Conservation (phyloP, 2,113 vertebrate species). For the Seriola aureovittata region DNA sequence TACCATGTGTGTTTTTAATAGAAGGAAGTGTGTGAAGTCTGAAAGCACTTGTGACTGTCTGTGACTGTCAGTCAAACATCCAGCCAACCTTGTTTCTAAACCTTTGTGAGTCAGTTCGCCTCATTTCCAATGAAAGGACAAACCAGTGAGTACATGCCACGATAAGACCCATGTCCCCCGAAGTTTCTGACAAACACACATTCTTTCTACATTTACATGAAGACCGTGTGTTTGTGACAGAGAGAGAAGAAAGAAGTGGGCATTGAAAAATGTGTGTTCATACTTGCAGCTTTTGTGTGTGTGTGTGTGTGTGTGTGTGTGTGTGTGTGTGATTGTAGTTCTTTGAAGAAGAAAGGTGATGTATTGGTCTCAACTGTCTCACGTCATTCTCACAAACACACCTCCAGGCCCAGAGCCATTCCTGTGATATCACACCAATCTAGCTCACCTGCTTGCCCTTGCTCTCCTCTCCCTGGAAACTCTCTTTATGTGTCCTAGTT, state of each 20-base stretch:
- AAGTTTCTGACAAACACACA: no score
- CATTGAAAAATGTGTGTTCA: conserved; percentile 38
- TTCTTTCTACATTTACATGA: no score
- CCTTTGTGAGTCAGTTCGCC: no score
- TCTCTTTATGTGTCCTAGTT: conserved; percentile 55
- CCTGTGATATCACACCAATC: conserved; percentile 68
- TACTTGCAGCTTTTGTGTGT: neutral
- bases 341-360: conserved; percentile 70
- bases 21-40: no score
- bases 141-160: no score
- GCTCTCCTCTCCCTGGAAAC: conserved; percentile 43
- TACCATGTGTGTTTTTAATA: no score
- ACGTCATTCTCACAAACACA: conserved; percentile 54
- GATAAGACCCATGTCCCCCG: no score
- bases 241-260: conserved; percentile 7
- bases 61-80: no score
- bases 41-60: no score
- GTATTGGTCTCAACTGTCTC: conserved; percentile 44
- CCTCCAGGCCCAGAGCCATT: conserved; percentile 65
- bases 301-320: neutral
- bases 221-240: no score
- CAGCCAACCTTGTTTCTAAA: no score
- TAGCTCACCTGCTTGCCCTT: conserved; percentile 66
- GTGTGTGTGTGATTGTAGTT: conserved; percentile 32
- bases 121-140: no score